These are phyloP conservation scores for Liparis tanakae DNA, from an alignment of 2,797 vertebrate genomes.

Conservation along the genomic window DNA sequence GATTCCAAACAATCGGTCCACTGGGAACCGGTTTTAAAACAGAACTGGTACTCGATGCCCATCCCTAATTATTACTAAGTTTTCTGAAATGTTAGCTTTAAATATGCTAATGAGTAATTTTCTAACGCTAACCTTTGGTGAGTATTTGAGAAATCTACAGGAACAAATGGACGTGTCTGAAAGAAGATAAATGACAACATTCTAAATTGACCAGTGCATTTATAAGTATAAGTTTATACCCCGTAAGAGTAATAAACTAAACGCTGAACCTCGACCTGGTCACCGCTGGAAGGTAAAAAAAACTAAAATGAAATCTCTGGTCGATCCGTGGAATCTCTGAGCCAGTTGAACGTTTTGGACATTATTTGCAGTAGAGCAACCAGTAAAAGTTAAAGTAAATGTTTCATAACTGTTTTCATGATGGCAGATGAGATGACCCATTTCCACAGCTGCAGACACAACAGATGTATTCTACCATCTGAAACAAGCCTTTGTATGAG, in stretches of 20 bases:
- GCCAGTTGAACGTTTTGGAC: conserved; percentile 22
- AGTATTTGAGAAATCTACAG: no score
- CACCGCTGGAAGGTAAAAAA: not conserved
- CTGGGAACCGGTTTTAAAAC: no score
- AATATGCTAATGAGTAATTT: no score
- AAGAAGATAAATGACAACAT: no score
- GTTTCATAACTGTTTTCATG: conserved; percentile 57
- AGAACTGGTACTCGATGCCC: no score
- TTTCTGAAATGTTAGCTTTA: no score
- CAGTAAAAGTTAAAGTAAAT: conserved; percentile 44
- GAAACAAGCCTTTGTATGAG: conserved; percentile 69
- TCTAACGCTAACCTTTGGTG: no score
- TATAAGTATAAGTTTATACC: conserved; percentile 19
- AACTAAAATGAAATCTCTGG: conserved; percentile 19
- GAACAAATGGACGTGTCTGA: no score
- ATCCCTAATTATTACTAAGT: no score
- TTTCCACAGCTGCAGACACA: conserved; percentile 60
- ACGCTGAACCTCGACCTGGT: conserved; percentile 10
- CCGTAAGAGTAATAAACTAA: conserved; percentile 23
- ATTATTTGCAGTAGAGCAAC: conserved; percentile 29
- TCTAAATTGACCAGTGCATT: not conserved
- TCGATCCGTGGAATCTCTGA: conserved; percentile 19
- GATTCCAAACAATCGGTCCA: no score
- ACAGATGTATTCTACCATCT: conserved; percentile 64
- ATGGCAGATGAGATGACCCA: conserved; percentile 61